Conservation (phyloP, 2,888 invertebrate species). For the Luffia ferchaultella region DNA sequence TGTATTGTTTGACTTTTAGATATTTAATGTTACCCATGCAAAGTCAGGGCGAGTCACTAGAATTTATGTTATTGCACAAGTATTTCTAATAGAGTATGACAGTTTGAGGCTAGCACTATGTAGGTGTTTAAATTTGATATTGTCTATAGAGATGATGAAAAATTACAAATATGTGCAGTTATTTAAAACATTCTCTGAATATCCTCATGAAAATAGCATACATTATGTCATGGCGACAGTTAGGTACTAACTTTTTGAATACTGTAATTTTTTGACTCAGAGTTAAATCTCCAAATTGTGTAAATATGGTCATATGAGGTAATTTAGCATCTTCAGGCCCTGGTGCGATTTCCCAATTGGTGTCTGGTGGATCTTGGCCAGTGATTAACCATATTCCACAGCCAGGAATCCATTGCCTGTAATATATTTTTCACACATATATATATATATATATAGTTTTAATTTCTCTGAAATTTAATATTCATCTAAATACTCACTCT, state of each 20-base stretch:
- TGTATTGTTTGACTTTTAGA: too few relatives aligned
- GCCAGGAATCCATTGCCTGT: slow-evolving; percentile 74
- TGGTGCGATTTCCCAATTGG: slow-evolving; percentile 33
- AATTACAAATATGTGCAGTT: too few relatives aligned
- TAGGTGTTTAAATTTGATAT: too few relatives aligned
- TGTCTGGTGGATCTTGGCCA: slow-evolving; percentile 53
- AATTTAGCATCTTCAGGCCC: slow-evolving; percentile 33
- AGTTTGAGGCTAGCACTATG: too few relatives aligned
- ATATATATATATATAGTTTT: too few relatives aligned
- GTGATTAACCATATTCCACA: slow-evolving; percentile 74
- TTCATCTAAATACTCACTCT: slow-evolving; percentile 67
- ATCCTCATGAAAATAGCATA: not conserved
- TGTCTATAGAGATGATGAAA: too few relatives aligned
- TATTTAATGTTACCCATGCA: too few relatives aligned
- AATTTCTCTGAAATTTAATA: not conserved
- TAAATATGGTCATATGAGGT: slow-evolving; percentile 74
- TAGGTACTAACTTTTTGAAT: slow-evolving; percentile 61
- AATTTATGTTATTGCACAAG: too few relatives aligned
- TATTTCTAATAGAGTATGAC: too few relatives aligned
- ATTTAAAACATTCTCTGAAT: too few relatives aligned
- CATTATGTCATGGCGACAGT: not conserved
- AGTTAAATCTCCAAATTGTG: slow-evolving; percentile 73
- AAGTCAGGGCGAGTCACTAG: too few relatives aligned
- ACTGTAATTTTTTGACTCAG: slow-evolving; percentile 70
- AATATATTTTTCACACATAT: slow-evolving; percentile 12